These are phyloP conservation scores for Sinodicranocentrus sp. DNA, from an alignment of 2,888 invertebrate genomes.

Conservation along the genomic window DNA sequence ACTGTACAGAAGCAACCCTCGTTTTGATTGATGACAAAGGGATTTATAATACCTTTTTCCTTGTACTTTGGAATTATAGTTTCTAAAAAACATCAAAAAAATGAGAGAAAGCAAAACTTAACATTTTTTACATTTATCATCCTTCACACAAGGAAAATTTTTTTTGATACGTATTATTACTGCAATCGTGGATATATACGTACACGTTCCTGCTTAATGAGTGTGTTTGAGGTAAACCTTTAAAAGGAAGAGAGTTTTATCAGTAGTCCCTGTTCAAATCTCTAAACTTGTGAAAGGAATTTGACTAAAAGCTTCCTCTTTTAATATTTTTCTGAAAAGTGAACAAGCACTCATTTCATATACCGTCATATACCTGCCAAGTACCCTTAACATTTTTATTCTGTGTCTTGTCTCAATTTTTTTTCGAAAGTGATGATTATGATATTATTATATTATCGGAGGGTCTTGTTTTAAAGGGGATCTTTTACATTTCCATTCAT, in stretches of 20 bases:
- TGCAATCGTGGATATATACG: too few species aligned
- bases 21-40: slow-evolving; percentile 43
- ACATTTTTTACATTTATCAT: slow-evolving; percentile 13
- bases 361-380: not conserved
- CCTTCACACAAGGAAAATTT: slow-evolving; percentile 7
- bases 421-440: slow-evolving; percentile 11
- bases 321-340: not conserved
- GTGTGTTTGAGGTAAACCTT: slow-evolving; percentile 45
- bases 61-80: not conserved
- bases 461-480: not conserved
- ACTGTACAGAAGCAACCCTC: slow-evolving; percentile 30
- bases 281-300: not conserved
- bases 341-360: not conserved
- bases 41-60: slow-evolving; percentile 21
- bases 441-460: not conserved
- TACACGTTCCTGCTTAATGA: slow-evolving; percentile 21
- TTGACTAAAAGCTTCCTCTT: slow-evolving; percentile 43
- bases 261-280: not conserved
- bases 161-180: slow-evolving; percentile 18
- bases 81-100: not conserved
- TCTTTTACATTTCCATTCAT: not conserved
- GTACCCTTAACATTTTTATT: too few species aligned
- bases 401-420: not conserved
- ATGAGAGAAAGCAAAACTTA: slow-evolving; percentile 42
- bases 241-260: slow-evolving; percentile 17